Evolutionary conservation across 1,140 invertebrate species (phyloP), one percentile per base, ranked within the genome.

Genomic region (Tetranychus cinnabarinus): DNA sequence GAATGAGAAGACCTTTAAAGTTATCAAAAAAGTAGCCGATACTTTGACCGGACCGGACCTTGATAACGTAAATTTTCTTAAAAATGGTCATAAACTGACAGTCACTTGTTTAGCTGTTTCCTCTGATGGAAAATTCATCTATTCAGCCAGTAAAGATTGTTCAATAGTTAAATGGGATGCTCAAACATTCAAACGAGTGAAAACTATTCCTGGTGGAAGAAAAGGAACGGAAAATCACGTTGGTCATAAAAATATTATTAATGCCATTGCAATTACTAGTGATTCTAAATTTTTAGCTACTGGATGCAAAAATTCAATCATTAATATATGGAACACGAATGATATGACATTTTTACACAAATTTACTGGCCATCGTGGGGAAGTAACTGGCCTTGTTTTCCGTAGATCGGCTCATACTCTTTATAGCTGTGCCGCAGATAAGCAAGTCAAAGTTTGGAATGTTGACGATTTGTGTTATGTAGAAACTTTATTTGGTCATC

Each of bases 391-490:
- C 35, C 68, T 97, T 58, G 80, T 82, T 33, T 93, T 97, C 72
- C 81, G 88, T 67, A 83, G 80, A 70, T 80, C 83, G 62, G 82
- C 84, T n/a, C 87, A 93, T 73, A 83, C 84, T 34, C 75, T 97
- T 46, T 96, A 88, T 69, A 91, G 88, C 48, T 72, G 72, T 61
- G 80, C 79, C 55, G 79, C 82, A 68, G 93, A 97, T 72, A 77
- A 83, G 66, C 82, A 85, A 39, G 82, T 95, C 0, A 78, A 79
- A 68, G 82, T 93, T 37, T 97, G 91, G 91, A 89, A 85, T 66
- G 74, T 96, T 33, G 86, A 89, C 77, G 90, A 96, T 69, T 88
- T 92, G 84, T 81, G 84, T 10, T 97, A 93, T 75, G 83, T 96
- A 8, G 92, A 97, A 77, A 89, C 88, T 61, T 74, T 97, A 76